Percentiles rank a stretch among this genome's conserved stretches.
phyloP scores from a whole-genome alignment of 2,113 vertebrate genomes.

The Puntigrus tetrazona region DNA sequence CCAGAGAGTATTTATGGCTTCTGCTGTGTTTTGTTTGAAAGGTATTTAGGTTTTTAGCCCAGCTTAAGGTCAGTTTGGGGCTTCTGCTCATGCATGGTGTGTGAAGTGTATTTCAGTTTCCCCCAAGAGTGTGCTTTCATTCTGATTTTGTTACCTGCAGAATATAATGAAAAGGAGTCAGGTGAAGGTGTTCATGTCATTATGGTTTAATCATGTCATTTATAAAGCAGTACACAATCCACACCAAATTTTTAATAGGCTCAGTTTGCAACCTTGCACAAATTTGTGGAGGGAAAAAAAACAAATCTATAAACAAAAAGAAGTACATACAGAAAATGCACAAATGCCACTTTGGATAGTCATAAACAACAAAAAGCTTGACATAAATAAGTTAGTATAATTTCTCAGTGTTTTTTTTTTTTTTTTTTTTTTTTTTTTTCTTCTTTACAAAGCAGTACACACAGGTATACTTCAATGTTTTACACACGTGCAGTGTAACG shows the following conservation, averaged over 20 bases:
- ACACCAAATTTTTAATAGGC: constrained; percentile 82
- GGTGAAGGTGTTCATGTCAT: constrained; percentile 33
- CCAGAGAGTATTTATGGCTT: neutral
- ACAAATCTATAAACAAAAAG: constrained; percentile 83
- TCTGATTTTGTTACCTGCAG: neutral
- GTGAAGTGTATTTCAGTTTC: neutral
- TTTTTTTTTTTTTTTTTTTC: neutral
- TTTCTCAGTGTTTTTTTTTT: constrained; percentile 94
- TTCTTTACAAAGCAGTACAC: constrained; percentile 88
- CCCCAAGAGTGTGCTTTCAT: neutral
- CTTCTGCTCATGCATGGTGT: neutral
- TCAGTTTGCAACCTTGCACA: constrained; percentile 93
- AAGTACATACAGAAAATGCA: constrained; percentile 89
- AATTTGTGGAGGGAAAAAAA: constrained; percentile 73
- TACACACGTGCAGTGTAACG: constrained; percentile 82
- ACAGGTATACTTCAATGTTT: constrained; percentile 90
- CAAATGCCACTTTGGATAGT: constrained; percentile 88
- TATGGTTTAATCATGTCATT: constrained; percentile 62
- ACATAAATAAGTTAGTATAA: constrained; percentile 99
- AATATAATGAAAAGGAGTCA: neutral
- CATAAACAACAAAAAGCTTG: constrained; percentile 81
- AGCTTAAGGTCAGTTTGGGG: neutral
- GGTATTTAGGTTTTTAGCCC: neutral
- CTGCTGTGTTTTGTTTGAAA: neutral
- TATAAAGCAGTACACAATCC: constrained; percentile 77